A percentile compares a stretch with the other conserved stretches of the same genome.
phyloP scores from a whole-genome alignment of 2,113 vertebrate genomes.

The Hyla sarda region DNA sequence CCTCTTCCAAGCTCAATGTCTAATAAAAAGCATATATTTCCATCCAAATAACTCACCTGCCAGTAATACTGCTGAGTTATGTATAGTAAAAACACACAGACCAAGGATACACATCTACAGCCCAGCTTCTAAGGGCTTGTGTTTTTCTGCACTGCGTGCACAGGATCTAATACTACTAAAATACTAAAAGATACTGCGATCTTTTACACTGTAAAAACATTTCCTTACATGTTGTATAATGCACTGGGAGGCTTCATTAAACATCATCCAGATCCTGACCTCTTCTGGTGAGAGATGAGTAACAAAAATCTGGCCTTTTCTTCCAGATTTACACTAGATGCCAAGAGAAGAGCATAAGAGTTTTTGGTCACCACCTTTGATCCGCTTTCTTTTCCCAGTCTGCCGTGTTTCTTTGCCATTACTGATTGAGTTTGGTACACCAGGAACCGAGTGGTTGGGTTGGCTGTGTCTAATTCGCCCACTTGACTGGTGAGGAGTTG shows the following conservation, averaged over 20 bases:
- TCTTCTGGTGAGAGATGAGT: slow-evolving; percentile 1
- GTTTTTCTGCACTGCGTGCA: neutral
- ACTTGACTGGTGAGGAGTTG: slow-evolving; percentile 67
- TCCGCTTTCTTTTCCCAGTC: slow-evolving; percentile 78
- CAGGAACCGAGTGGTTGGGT: slow-evolving; percentile 67
- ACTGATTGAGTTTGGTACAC: slow-evolving; percentile 69
- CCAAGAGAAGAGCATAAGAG: neutral
- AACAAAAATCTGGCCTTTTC: neutral
- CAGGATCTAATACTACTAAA: neutral
- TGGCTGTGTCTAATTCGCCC: slow-evolving; percentile 75
- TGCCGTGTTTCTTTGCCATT: slow-evolving; percentile 82
- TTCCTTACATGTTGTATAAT: neutral
- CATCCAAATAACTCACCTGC: neutral
- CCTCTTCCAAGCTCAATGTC: neutral
- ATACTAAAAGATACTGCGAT: neutral
- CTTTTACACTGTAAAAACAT: no score
- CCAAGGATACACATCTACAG: neutral
- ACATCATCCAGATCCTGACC: neutral
- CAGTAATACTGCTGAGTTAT: neutral
- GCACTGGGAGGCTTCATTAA: neutral
- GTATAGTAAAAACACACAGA: no score
- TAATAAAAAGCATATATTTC: neutral
- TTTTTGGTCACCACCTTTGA: neutral
- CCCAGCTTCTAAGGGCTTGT: neutral
- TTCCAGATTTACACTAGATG: neutral